Evolutionary conservation across 2,797 vertebrate species (phyloP).

Genomic region (Ctenosaura bakeri): DNA sequence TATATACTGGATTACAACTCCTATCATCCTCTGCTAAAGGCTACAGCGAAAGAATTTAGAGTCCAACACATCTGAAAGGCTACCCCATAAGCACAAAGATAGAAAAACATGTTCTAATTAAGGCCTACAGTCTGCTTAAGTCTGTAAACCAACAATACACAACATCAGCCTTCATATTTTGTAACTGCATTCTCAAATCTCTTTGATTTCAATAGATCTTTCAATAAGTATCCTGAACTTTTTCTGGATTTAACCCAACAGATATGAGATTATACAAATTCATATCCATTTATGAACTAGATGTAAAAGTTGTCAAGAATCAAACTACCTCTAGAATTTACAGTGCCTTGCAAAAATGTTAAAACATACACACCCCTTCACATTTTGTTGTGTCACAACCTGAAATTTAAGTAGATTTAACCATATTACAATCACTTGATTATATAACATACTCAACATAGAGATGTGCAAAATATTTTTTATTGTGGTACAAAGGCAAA

Average conservation of each 20-base stretch:
- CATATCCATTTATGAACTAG: not conserved
- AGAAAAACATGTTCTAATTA: not conserved
- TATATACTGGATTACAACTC: not conserved
- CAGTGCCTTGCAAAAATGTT: too few relatives aligned
- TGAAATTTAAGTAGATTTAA: too few relatives aligned
- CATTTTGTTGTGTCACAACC: too few relatives aligned
- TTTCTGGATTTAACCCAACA: not conserved
- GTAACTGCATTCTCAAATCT: not conserved
- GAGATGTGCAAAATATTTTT: too few relatives aligned
- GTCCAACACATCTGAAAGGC: not conserved
- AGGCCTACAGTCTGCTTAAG: not conserved
- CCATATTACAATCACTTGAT: too few relatives aligned
- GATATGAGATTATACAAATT: not conserved
- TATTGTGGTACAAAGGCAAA: too few relatives aligned
- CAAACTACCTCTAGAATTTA: not conserved
- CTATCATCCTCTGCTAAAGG: not conserved
- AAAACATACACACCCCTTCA: too few relatives aligned
- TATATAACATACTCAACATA: too few relatives aligned
- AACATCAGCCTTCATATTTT: not conserved
- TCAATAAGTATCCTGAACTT: not conserved
- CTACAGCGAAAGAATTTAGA: not conserved
- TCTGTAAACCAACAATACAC: too few relatives aligned
- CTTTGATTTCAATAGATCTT: not conserved
- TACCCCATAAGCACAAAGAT: not conserved
- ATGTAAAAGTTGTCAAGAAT: constrained; percentile 9